phyloP scores from a whole-genome alignment of 2,113 vertebrate genomes.

The Cheirogaleus medius region DNA sequence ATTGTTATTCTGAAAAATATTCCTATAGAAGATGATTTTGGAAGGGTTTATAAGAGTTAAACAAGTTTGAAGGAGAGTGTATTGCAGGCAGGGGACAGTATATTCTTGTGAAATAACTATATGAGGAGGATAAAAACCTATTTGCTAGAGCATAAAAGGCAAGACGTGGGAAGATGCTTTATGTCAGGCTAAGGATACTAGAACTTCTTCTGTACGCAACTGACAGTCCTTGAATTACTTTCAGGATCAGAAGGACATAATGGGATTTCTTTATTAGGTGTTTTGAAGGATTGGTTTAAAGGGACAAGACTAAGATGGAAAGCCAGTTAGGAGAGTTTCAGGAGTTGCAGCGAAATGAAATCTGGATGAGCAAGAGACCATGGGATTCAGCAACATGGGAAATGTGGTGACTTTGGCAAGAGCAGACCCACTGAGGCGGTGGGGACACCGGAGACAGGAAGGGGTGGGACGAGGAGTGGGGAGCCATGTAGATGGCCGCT shows the following conservation, averaged over 20 bases:
- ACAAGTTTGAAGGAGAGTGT: neutral
- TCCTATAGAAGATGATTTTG: neutral
- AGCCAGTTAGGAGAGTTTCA: neutral
- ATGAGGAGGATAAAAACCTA: neutral
- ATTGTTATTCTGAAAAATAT: neutral
- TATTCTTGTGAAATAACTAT: neutral
- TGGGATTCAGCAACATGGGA: neutral
- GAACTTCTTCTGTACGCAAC: neutral
- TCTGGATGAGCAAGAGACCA: too few species aligned
- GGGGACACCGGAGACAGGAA: neutral
- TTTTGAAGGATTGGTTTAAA: neutral
- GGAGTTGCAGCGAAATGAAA: neutral
- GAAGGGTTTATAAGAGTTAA: neutral
- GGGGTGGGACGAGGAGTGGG: too few species aligned
- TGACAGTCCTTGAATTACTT: neutral
- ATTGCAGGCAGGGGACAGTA: neutral
- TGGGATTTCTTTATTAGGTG: neutral
- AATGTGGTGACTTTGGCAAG: neutral
- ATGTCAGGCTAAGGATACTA: neutral
- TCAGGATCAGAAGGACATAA: neutral
- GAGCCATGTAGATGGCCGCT: fast-evolving
- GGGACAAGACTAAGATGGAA: neutral
- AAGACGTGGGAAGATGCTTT: neutral
- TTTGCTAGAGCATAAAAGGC: too few species aligned
- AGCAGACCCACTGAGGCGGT: neutral